Conservation (phyloP, 64 coral and sea anemone species). For the Montipora capricornis region DNA sequence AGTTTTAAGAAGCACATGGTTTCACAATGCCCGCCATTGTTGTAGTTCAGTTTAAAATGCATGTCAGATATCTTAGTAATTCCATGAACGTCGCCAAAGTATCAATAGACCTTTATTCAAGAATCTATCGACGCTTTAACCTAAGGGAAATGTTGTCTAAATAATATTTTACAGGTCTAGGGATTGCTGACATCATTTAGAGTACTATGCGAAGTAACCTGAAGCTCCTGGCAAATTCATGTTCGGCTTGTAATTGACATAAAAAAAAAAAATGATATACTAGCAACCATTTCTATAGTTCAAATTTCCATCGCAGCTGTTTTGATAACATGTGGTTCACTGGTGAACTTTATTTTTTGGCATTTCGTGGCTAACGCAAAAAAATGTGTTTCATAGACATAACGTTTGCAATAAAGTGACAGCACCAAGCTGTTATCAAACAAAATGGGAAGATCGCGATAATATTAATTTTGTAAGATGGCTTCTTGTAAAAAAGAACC, state of each 20-base stretch:
- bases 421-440: no score
- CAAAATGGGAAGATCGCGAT: no score
- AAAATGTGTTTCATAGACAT: neutral
- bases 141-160: neutral
- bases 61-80: neutral
- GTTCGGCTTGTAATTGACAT: neutral
- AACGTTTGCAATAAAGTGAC: neutral
- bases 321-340: neutral
- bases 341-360: neutral
- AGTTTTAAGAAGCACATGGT: constrained; percentile 6
- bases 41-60: neutral
- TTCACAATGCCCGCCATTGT: constrained; percentile 16
- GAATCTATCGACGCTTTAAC: neutral
- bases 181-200: neutral
- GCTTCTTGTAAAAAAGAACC: no score
- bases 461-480: no score
- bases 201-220: neutral
- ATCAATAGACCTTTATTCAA: neutral
- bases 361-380: neutral
- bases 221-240: neutral
- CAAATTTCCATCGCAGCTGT: neutral
- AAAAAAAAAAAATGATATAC: neutral
- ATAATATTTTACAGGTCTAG: neutral
- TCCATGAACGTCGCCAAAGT: neutral
- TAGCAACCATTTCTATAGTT: neutral